phyloP scores from a whole-genome alignment of 2,888 invertebrate genomes.

The Tridacna gigas region DNA sequence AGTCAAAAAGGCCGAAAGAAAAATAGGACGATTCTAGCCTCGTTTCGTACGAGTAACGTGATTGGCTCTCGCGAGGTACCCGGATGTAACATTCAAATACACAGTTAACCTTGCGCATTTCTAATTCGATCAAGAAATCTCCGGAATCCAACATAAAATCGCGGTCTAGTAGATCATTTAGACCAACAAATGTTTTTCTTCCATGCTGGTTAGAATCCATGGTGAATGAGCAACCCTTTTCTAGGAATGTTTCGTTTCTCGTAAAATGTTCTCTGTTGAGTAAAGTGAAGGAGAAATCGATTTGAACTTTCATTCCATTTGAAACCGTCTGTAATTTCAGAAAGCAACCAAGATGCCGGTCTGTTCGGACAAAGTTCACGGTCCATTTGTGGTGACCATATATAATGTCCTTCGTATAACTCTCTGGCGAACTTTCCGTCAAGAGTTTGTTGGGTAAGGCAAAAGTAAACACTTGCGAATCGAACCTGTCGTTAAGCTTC shows the following conservation, averaged over 20 bases:
- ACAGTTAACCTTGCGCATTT: constrained; percentile 91
- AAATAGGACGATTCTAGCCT: constrained; percentile 89
- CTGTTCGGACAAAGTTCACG: constrained; percentile 91
- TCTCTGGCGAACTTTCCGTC: constrained; percentile 91
- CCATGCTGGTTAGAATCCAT: constrained; percentile 78
- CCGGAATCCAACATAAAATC: constrained; percentile 92
- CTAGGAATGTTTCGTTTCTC: constrained; percentile 92
- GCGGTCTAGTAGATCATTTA: constrained; percentile 84
- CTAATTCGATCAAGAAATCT: constrained; percentile 92
- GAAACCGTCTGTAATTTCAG: constrained; percentile 92
- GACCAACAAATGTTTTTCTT: constrained; percentile 81
- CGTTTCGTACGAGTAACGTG: constrained; percentile 69
- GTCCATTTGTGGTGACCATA: constrained; percentile 94
- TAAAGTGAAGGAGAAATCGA: constrained; percentile 92
- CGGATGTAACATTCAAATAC: constrained; percentile 88
- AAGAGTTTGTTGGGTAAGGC: constrained; percentile 92
- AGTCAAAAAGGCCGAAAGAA: constrained; percentile 92
- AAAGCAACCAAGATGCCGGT: constrained; percentile 91
- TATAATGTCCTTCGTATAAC: constrained; percentile 92
- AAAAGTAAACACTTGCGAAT: constrained; percentile 94
- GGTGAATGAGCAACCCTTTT: constrained; percentile 89
- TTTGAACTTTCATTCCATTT: constrained; percentile 91
- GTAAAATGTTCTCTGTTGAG: constrained; percentile 92
- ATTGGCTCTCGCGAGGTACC: constrained; percentile 86
- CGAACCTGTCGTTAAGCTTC: constrained; percentile 92